Evolutionary conservation across 2,113 vertebrate genomes (phyloP).

Genomic region (Nettapus auritus): DNA sequence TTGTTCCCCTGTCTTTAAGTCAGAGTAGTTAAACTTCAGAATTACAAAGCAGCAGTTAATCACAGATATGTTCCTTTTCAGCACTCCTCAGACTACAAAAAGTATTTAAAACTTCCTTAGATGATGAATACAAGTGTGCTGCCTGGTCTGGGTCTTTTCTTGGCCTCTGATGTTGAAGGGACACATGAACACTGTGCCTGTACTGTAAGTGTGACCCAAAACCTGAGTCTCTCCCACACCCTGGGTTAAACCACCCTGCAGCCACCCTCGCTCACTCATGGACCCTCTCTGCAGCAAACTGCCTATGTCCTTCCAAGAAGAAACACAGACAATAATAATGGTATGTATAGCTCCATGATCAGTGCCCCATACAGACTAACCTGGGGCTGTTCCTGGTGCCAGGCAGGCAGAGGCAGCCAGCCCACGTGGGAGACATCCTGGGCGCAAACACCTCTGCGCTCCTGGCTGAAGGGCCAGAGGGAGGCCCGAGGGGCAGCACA

Average conservation of each 20-base stretch:
- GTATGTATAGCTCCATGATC: accelerated
- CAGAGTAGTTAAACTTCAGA: not conserved
- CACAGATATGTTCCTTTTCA: not conserved
- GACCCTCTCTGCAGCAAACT: not conserved
- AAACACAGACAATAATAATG: not conserved
- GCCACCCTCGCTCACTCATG: accelerated
- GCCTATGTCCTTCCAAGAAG: not conserved
- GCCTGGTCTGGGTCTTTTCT: not conserved
- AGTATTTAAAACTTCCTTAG: not conserved
- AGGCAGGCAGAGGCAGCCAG: not conserved
- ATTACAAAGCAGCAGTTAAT: not conserved
- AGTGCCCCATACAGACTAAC: not conserved
- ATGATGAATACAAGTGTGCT: not conserved
- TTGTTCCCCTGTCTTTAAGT: not conserved
- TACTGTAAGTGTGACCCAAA: not conserved
- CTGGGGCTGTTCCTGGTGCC: not conserved
- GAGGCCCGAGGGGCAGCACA: not conserved
- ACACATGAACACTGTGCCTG: not conserved
- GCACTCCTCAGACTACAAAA: not conserved
- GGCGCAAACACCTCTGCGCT: not conserved
- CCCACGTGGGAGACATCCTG: not conserved
- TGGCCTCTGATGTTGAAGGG: not conserved
- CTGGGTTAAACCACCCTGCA: not conserved
- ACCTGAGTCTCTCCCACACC: not conserved
- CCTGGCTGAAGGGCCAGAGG: not conserved